These are phyloP conservation scores for Anser cygnoides DNA, from an alignment of 2,113 vertebrate species.

Conservation along the genomic window DNA sequence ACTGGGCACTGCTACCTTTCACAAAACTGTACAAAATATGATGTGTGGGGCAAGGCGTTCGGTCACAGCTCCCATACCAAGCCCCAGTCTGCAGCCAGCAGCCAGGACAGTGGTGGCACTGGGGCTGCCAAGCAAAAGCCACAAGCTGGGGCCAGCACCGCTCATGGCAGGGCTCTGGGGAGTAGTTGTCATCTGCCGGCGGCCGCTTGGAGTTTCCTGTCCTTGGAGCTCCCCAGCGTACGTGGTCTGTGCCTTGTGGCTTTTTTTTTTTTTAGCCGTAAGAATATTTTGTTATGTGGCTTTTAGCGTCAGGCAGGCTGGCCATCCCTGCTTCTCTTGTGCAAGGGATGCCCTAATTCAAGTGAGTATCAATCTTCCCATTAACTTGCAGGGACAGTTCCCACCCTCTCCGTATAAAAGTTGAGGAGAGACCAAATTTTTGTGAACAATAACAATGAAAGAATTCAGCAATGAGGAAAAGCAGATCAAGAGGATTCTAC, in stretches of 20 bases:
- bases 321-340: not conserved
- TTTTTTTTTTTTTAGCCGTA: not conserved
- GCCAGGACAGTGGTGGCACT: fast-evolving
- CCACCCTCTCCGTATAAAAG: not conserved
- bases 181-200: not conserved
- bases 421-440: not conserved
- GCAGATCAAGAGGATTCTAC: not conserved
- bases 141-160: not conserved
- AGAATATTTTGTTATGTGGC: not conserved
- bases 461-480: not conserved
- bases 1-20: not conserved
- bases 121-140: not conserved
- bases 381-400: not conserved
- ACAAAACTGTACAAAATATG: not conserved
- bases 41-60: fast-evolving
- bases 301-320: not conserved
- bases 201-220: fast-evolving
- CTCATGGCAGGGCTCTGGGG: not conserved
- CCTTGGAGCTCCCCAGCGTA: fast-evolving
- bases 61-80: fast-evolving
- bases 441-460: not conserved
- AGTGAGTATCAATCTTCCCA: not conserved
- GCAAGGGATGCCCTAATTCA: not conserved
- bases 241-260: fast-evolving
- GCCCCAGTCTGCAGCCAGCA: fast-evolving